Evolutionary conservation across 2,797 vertebrate species (phyloP), one percentile per base, ranked within the genome.

Genomic region (Crocodylus rhombifer): DNA sequence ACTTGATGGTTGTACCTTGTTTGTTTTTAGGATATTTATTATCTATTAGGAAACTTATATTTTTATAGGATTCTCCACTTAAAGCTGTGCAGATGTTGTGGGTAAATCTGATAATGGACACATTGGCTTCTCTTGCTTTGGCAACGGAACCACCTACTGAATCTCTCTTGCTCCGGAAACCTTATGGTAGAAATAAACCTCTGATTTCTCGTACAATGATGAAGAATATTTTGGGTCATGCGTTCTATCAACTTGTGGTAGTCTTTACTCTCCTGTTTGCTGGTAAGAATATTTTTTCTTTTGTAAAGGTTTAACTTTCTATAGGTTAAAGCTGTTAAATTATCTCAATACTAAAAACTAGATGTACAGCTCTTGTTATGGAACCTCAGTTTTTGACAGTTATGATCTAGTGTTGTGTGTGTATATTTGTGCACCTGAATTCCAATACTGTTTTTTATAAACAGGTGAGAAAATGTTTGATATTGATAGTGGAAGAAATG

Each of bases 91-190:
- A 99, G 98, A 99, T 99, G 99, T 98, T 99, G 62, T 99, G 99
- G 99, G 99, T 99, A 92, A 99, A 99, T 98, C 98, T 99, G 94
- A 99, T 99, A 93, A 99, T 99, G 99, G 99, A 99, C 97, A 99
- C 99, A 1, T 98, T 99, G 86, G 99, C 99, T 82, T 99, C 99
- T 17, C 98, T 99, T 93, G 99, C 99, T 87, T 97, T 99, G 98
- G 99, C 99, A 96, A 99, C 99, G 5, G 99, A 99, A 97, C 99
- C 99, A 69, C 99, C 99, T 77, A 99, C 99, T 7, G 99, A 99
- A 97, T 98, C 99, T 60, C 98, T 99, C 93, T 98, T 99, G 96
- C 98, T 99, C 82, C 97, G 99, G 96, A 99, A 98, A 97, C 99
- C 99, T 71, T 99, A 99, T 33, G 99, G 99, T 91, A 99, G 99